A percentile compares a stretch with the other conserved stretches of the same genome.
Evolutionary conservation across 2,888 invertebrate genomes (phyloP).

Genomic region (Ethmia dodecea): DNA sequence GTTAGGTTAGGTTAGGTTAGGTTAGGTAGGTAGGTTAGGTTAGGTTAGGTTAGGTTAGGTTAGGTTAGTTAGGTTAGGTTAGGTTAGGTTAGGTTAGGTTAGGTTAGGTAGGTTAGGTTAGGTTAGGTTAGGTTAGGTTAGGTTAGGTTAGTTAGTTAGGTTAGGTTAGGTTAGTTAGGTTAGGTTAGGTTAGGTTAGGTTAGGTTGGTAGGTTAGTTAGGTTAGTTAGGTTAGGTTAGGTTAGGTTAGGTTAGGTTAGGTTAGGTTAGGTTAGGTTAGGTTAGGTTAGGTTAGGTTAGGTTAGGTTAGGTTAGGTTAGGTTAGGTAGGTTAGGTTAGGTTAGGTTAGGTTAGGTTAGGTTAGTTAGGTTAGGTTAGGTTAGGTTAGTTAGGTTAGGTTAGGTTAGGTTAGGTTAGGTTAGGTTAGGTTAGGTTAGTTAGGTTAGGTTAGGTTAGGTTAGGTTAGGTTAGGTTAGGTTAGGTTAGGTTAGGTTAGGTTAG

Average conservation of each 20-base stretch:
- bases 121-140: constrained; percentile 14
- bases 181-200: constrained; percentile 19
- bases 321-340: constrained; percentile 19
- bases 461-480: constrained; percentile 22
- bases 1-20: constrained; percentile 18
- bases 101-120: constrained; percentile 19
- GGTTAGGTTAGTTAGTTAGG: constrained; percentile 17
- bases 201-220: constrained; percentile 23
- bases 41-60: constrained; percentile 10
- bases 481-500: constrained; percentile 22
- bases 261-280: constrained; percentile 21
- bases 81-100: constrained; percentile 20
- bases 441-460: constrained; percentile 19
- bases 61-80: constrained; percentile 20
- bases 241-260: constrained; percentile 22
- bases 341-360: constrained; percentile 15
- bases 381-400: constrained; percentile 16
- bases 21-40: constrained; percentile 10
- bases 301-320: constrained; percentile 19
- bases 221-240: constrained; percentile 20
- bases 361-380: constrained; percentile 18
- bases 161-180: constrained; percentile 15
- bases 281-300: constrained; percentile 18
- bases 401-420: constrained; percentile 18
- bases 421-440: constrained; percentile 20